Conservation (phyloP, 2,113 vertebrate genomes). For the Datnioides undecimradiatus region DNA sequence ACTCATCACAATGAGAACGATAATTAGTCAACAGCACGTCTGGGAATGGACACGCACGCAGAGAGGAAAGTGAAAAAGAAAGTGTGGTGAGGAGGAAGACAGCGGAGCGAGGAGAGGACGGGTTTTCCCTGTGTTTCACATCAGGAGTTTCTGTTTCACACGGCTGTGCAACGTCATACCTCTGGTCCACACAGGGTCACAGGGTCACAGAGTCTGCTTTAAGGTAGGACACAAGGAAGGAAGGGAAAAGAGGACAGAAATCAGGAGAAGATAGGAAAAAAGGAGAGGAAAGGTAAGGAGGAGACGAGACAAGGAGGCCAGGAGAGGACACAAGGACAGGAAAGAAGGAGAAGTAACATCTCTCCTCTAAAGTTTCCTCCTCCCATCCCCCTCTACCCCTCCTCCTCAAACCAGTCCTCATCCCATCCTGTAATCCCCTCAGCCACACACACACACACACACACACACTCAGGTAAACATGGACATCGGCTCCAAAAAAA, state of each 20-base stretch:
- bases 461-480: conserved; percentile 80
- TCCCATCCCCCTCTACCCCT: not conserved
- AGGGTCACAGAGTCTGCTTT: too few species aligned
- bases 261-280: too few species aligned
- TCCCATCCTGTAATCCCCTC: not conserved
- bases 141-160: too few species aligned
- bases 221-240: too few species aligned
- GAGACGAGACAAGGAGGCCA: too few species aligned
- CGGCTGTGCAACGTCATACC: too few species aligned
- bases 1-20: conserved; percentile 1
- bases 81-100: not conserved
- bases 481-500: too few species aligned
- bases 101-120: not conserved
- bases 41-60: not conserved
- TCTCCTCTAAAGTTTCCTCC: not conserved
- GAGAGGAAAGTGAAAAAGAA: not conserved
- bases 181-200: too few species aligned
- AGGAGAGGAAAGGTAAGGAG: too few species aligned
- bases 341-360: not conserved
- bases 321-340: not conserved
- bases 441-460: conserved; percentile 7
- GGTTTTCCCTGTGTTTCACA: too few species aligned
- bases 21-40: conserved; percentile 28
- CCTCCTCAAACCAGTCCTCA: not conserved
- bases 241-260: too few species aligned